Conservation (phyloP, 1,140 invertebrate species). For the Plutomurus gul region DNA sequence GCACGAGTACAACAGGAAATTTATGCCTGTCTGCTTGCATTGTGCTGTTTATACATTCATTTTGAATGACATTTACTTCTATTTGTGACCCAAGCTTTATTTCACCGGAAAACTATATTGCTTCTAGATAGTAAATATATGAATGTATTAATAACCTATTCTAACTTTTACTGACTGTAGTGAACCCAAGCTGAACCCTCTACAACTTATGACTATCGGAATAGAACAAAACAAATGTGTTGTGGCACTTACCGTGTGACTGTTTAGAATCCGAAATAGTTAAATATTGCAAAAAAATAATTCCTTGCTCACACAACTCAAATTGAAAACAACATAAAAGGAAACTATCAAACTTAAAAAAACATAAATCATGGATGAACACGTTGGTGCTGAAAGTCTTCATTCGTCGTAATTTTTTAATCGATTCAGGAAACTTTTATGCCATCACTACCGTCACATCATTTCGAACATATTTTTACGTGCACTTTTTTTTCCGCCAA, state of each 20-base stretch:
- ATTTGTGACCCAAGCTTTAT: too few relatives aligned
- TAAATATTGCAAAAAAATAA: not conserved
- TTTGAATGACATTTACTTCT: too few relatives aligned
- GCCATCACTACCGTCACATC: not conserved
- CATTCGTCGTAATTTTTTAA: conserved; percentile 36
- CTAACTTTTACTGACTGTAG: too few relatives aligned
- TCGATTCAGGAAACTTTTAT: not conserved
- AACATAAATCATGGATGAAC: conserved; percentile 37
- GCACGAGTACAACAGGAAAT: too few relatives aligned
- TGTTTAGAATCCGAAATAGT: not conserved
- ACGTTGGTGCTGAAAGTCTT: conserved; percentile 38
- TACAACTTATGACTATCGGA: not conserved
- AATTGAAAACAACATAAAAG: not conserved
- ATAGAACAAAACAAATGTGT: not conserved
- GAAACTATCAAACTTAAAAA: conserved; percentile 34
- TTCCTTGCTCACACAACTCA: not conserved
- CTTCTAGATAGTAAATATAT: too few relatives aligned
- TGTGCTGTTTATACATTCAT: too few relatives aligned
- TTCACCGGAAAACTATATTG: too few relatives aligned
- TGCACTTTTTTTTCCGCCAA: too few relatives aligned
- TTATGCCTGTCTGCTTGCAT: too few relatives aligned
- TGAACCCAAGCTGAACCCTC: too few relatives aligned
- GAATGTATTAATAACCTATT: too few relatives aligned
- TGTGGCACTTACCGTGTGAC: not conserved
- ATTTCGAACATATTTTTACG: not conserved